A percentile compares a stretch with the other conserved stretches of the same genome.
Evolutionary conservation across 2,797 vertebrate species (phyloP).

Genomic region (Salarias fasciatus): DNA sequence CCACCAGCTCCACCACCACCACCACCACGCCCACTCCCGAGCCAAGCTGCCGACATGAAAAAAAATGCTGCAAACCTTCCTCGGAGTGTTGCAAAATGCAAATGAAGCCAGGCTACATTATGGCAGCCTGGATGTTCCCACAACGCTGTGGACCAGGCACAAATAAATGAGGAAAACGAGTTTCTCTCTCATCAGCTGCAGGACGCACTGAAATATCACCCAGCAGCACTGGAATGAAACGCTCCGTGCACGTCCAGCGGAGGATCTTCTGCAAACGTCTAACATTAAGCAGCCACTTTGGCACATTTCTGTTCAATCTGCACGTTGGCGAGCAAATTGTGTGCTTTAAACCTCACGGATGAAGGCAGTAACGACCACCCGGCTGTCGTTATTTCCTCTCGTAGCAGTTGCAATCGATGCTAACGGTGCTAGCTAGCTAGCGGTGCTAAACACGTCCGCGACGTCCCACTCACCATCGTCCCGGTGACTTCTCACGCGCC

Average conservation of each 20-base stretch:
- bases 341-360: too few relatives aligned
- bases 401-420: neutral
- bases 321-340: too few relatives aligned
- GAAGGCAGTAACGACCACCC: neutral
- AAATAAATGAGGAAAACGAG: neutral
- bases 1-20: neutral
- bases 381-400: neutral
- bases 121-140: too few relatives aligned
- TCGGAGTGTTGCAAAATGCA: too few relatives aligned
- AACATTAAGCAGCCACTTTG: rapidly evolving
- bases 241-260: neutral
- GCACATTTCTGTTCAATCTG: too few relatives aligned
- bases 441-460: conserved; percentile 31
- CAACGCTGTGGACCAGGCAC: too few relatives aligned
- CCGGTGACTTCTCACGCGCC: conserved; percentile 47
- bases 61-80: conserved; percentile 26
- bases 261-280: neutral
- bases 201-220: too few relatives aligned
- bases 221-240: neutral
- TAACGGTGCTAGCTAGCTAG: conserved; percentile 18
- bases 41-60: conserved; percentile 13
- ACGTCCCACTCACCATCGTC: conserved; percentile 72
- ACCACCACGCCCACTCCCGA: conserved; percentile 69
- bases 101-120: too few relatives aligned
- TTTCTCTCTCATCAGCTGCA: neutral